Evolutionary conservation across 2,888 invertebrate species (phyloP).

Genomic region (Conchocele bisecta): DNA sequence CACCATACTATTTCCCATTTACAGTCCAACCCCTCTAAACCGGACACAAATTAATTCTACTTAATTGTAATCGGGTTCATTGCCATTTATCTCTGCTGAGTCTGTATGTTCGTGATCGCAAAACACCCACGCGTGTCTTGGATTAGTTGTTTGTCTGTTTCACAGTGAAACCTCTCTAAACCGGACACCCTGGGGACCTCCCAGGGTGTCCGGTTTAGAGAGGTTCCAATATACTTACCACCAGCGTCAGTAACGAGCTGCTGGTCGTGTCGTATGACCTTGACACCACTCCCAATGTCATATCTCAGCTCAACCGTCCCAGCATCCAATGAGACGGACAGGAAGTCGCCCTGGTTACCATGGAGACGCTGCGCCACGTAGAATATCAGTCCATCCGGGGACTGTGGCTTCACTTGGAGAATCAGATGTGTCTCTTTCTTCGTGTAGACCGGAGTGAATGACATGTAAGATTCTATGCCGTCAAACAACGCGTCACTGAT

Average conservation of each 20-base stretch:
- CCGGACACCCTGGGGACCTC: too few relatives aligned
- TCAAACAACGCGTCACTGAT: conserved; percentile 43
- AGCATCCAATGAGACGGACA: conserved; percentile 27
- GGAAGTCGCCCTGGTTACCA: conserved; percentile 38
- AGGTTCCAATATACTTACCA: too few relatives aligned
- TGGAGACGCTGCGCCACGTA: conserved; percentile 40
- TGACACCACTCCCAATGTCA: conserved; percentile 32
- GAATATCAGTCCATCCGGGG: conserved; percentile 35
- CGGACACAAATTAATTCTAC: too few relatives aligned
- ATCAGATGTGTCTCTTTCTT: conserved; percentile 14
- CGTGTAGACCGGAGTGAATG: conserved; percentile 34
- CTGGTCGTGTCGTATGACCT: conserved; percentile 1
- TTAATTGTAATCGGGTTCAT: too few relatives aligned
- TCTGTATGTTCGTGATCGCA: too few relatives aligned
- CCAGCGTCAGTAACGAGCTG: too few relatives aligned
- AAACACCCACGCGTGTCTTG: too few relatives aligned
- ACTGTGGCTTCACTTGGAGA: conserved; percentile 19
- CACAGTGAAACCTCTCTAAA: too few relatives aligned
- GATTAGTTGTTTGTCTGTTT: too few relatives aligned
- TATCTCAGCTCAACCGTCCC: conserved; percentile 21
- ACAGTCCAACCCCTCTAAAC: too few relatives aligned
- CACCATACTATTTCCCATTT: too few relatives aligned
- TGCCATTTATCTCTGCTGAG: too few relatives aligned
- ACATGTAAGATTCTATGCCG: conserved; percentile 42
- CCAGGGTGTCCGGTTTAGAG: neutral